phyloP scores from a whole-genome alignment of 1,140 invertebrate species.

The Cyclargus thomasi region DNA sequence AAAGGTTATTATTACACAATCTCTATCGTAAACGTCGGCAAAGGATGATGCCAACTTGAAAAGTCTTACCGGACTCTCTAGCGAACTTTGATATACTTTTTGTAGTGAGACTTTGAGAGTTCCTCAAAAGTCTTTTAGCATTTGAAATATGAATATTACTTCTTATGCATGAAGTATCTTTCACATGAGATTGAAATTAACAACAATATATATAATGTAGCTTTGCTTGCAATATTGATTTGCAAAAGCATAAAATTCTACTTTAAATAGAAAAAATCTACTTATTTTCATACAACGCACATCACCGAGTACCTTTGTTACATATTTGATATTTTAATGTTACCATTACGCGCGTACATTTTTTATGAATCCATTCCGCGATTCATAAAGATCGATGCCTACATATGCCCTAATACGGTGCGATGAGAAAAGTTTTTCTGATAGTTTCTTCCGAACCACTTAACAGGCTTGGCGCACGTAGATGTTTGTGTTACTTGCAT shows the following conservation, averaged over 20 bases:
- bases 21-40: constrained; percentile 36
- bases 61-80: constrained; percentile 29
- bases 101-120: not conserved
- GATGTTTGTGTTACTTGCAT: constrained; percentile 74
- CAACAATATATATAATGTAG: too few species aligned
- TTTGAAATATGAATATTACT: not conserved
- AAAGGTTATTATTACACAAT: constrained; percentile 49
- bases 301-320: not conserved
- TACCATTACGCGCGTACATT: not conserved
- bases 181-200: too few species aligned
- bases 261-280: too few species aligned
- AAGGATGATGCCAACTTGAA: constrained; percentile 38
- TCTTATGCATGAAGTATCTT: not conserved
- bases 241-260: too few species aligned
- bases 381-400: constrained; percentile 18
- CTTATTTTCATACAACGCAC: not conserved
- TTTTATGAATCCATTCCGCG: not conserved
- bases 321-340: not conserved
- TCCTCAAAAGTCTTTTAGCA: not conserved
- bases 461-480: constrained; percentile 72
- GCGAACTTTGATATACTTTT: not conserved
- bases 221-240: too few species aligned
- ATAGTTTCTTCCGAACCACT: constrained; percentile 75
- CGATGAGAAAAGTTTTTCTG: constrained; percentile 72
- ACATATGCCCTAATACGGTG: constrained; percentile 58